Evolutionary conservation across 2,797 vertebrate species (phyloP), one percentile per base, ranked within the genome.

Genomic region (Lutjanus campechanus): DNA sequence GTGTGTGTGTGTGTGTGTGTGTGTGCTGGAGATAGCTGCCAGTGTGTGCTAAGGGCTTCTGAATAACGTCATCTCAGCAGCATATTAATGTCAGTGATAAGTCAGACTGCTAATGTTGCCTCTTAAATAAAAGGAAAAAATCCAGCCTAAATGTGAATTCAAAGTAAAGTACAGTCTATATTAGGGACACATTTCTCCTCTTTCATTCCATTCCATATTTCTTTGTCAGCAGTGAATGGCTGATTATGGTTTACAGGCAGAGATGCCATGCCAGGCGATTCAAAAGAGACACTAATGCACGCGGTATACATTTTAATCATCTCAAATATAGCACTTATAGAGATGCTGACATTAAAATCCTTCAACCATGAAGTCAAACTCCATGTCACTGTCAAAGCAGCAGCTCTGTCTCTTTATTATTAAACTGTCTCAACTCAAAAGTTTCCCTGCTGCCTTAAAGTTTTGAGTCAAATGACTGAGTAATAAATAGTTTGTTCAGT

Each of bases 31-130:
- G 29, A 61, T 58, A 58, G 59, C 61, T 55, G 54, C 20, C 20
- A 60, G 68, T 58, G 69, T 68, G 65, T 13, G 76, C 76, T 73
- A 8, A 78, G 36, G 65, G 72, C 47, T 69, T 73, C 73, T 84
- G 81, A 73, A 29, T 79, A 80, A 74, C 63, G 7, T 76, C 55
- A 79, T 81, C 73, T 78, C 62, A 50, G 61, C 66, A 47, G 79
- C 66, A 74, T 79, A 77, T 82, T 82, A 81, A 90, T 79, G 72
- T 54, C 16, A 12, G 56, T 12, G 41, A 84, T 82, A 78, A 82
- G 40, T 79, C 54, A 68, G 56, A 59, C 67, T 70, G 13, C 66
- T 73, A 73, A 81, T 76, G 16, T 76, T 73, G 50, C 61, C 20
- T 63, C 61, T 68, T 54, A 10, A 77, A 73, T 67, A 49, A 67